A percentile compares a stretch with the other conserved stretches of the same genome.
Conservation (phyloP, 2,888 invertebrate species). For the Leptarthrus brevirostris region DNA sequence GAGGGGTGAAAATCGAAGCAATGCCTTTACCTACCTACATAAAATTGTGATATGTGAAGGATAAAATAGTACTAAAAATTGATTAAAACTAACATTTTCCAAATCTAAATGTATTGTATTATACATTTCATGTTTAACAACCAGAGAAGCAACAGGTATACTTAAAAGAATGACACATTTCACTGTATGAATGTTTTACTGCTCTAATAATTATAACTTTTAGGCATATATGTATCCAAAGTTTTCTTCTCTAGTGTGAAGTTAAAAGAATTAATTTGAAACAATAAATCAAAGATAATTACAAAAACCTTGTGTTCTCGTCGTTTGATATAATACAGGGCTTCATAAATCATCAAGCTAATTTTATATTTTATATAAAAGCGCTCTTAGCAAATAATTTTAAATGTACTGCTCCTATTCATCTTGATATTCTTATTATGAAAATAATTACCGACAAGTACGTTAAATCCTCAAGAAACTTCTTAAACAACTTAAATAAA, state of each 20-base stretch:
- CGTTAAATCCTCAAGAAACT: conserved; percentile 22
- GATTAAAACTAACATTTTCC: conserved; percentile 37
- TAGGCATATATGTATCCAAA: conserved; percentile 46
- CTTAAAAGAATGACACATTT: conserved; percentile 45
- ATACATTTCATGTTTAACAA: conserved; percentile 47
- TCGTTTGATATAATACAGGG: conserved; percentile 45
- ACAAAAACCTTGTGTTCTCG: conserved; percentile 45
- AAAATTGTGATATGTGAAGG: too few species aligned
- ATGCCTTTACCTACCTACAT: too few species aligned
- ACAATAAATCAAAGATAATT: conserved; percentile 40
- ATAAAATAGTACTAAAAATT: not conserved
- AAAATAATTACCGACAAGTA: conserved; percentile 44
- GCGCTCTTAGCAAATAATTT: conserved; percentile 48
- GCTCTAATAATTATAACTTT: conserved; percentile 41
- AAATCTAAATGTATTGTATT: conserved; percentile 47
- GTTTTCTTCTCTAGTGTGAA: conserved; percentile 45
- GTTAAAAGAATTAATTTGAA: conserved; percentile 32
- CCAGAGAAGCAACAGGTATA: conserved; percentile 47
- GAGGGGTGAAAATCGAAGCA: too few species aligned
- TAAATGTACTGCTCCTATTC: conserved; percentile 45
- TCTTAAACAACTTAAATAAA: conserved; percentile 34
- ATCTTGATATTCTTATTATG: conserved; percentile 32
- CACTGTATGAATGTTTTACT: conserved; percentile 42
- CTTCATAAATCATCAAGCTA: conserved; percentile 48
- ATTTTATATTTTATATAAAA: conserved; percentile 47